These are phyloP conservation scores for Carcina quercana DNA, from an alignment of 2,888 invertebrate genomes.

Conservation along the genomic window DNA sequence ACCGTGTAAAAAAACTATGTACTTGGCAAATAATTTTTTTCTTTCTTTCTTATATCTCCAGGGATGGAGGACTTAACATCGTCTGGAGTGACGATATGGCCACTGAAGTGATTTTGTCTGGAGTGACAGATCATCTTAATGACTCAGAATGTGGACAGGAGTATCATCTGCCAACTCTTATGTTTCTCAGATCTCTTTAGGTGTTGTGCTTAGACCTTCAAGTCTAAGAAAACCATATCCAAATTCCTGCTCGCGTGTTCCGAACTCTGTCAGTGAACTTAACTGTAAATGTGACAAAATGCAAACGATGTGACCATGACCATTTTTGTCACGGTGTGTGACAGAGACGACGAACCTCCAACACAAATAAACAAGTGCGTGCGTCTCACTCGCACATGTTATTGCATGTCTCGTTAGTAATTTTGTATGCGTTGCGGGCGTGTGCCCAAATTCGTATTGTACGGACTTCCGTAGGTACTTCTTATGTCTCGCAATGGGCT, in stretches of 20 bases:
- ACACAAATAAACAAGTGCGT: constrained; percentile 11
- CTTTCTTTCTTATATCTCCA: too few species aligned
- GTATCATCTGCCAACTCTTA: background rate
- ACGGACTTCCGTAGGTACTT: constrained; percentile 41
- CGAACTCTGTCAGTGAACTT: constrained; percentile 15
- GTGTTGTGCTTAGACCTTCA: too few species aligned
- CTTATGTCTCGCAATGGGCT: constrained; percentile 25
- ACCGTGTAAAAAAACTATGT: too few species aligned
- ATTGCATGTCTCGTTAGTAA: constrained; percentile 23
- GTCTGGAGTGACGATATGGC: too few species aligned
- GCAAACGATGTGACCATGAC: constrained; percentile 15
- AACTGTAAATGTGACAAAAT: constrained; percentile 16
- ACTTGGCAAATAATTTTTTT: too few species aligned
- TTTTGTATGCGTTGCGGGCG: constrained; percentile 41
- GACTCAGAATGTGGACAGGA: too few species aligned
- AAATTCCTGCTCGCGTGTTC: too few species aligned
- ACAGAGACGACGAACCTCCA: constrained; percentile 10
- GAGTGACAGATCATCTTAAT: too few species aligned
- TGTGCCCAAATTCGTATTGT: constrained; percentile 40
- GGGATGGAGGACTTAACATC: too few species aligned
- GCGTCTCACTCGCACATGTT: constrained; percentile 16
- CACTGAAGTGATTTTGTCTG: too few species aligned
- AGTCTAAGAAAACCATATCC: too few species aligned
- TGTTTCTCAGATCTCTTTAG: background rate
- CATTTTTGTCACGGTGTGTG: constrained; percentile 8